Conservation (phyloP, 64 coral and sea anemone genomes). For the Stichodactyla helianthus region DNA sequence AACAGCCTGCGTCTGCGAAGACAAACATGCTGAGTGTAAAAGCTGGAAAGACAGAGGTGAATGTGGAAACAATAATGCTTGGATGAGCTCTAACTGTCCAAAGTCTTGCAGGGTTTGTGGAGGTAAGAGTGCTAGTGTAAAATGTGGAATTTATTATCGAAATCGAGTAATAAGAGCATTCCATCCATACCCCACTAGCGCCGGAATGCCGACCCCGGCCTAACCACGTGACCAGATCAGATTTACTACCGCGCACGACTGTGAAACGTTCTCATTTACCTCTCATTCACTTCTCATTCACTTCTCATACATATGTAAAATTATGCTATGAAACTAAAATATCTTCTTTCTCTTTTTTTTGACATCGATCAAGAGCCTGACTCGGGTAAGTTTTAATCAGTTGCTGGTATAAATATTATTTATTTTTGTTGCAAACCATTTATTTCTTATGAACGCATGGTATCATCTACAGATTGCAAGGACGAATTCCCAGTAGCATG, state of each 20-base stretch:
- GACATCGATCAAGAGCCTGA: constrained; percentile 29
- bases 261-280: too few relatives aligned
- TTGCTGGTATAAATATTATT: too few relatives aligned
- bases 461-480: constrained; percentile 53
- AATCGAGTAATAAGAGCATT: background rate
- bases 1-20: constrained; percentile 62
- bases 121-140: constrained; percentile 25
- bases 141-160: background rate
- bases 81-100: constrained; percentile 73
- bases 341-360: constrained; percentile 18
- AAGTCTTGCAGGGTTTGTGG: constrained; percentile 80
- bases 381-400: constrained; percentile 23
- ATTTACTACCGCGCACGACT: too few relatives aligned
- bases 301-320: background rate
- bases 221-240: too few relatives aligned
- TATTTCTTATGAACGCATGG: background rate
- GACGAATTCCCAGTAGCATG: constrained; percentile 68
- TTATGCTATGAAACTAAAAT: background rate
- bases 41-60: constrained; percentile 60
- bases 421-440: background rate
- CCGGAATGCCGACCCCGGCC: too few relatives aligned
- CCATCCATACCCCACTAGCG: background rate
- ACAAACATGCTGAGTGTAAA: constrained; percentile 51
- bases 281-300: too few relatives aligned
- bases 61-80: constrained; percentile 44